Conservation (phyloP, 2,797 vertebrate genomes). For the Neomorphus geoffroyi region DNA sequence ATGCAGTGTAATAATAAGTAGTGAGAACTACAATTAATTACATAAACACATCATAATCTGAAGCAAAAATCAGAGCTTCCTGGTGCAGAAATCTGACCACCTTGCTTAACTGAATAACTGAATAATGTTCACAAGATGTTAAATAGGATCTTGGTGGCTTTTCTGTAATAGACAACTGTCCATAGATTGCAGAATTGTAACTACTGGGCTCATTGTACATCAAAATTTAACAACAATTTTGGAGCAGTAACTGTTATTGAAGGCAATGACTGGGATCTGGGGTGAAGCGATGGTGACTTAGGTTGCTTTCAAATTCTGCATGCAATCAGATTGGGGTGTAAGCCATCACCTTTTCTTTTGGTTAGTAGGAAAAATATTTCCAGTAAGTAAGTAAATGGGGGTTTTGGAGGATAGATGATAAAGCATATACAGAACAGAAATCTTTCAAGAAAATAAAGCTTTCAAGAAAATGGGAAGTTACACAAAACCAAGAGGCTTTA, state of each 20-base stretch:
- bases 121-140: background rate
- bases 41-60: background rate
- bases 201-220: background rate
- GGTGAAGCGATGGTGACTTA: background rate
- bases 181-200: background rate
- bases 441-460: constrained; percentile 47
- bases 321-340: background rate
- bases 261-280: background rate
- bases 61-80: constrained; percentile 20
- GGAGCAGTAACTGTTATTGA: background rate
- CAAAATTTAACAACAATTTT: background rate
- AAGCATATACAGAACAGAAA: background rate
- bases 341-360: background rate
- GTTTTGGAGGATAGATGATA: background rate
- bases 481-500: constrained; percentile 59
- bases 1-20: background rate
- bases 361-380: constrained; percentile 12
- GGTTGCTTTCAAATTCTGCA: background rate
- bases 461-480: too few relatives aligned
- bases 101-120: background rate
- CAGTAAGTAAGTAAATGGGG: background rate
- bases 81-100: background rate
- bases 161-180: background rate
- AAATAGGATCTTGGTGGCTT: background rate
- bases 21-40: background rate